These are phyloP conservation scores for Carassius gibelio DNA, from an alignment of 2,113 vertebrate species.

Conservation along the genomic window DNA sequence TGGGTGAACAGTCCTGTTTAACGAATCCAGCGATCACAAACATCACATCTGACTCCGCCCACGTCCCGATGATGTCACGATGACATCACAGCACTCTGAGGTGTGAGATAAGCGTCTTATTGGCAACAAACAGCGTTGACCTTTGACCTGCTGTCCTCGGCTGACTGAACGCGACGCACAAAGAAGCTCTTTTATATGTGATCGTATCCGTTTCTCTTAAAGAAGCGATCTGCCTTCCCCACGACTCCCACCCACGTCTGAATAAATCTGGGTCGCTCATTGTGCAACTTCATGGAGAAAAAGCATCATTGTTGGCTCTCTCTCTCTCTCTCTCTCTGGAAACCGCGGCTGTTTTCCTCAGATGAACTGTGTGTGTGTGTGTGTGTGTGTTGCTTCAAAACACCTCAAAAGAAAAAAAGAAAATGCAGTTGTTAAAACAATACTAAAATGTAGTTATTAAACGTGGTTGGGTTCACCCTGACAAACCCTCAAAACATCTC, in stretches of 20 bases:
- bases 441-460: neutral
- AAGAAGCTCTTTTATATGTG: constrained; percentile 27
- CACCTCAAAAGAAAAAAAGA: neutral
- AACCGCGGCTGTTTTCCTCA: neutral
- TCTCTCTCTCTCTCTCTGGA: constrained; percentile 32
- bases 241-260: constrained; percentile 32
- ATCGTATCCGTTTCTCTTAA: constrained; percentile 40
- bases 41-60: neutral
- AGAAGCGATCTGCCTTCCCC: neutral
- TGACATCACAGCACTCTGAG: neutral
- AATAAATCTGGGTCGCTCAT: constrained; percentile 59
- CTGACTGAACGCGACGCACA: constrained; percentile 17
- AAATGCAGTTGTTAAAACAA: neutral
- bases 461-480: neutral
- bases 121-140: neutral
- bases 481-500: neutral
- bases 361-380: neutral
- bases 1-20: neutral
- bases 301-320: constrained; percentile 54
- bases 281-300: constrained; percentile 61
- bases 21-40: neutral
- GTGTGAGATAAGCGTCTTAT: neutral
- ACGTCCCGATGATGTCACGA: neutral
- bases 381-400: neutral
- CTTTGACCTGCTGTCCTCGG: constrained; percentile 28